Percentiles rank a stretch among this genome's conserved stretches.
These are phyloP conservation scores for Procavia capensis DNA, from an alignment of 2,113 vertebrate species.

Conservation along the genomic window DNA sequence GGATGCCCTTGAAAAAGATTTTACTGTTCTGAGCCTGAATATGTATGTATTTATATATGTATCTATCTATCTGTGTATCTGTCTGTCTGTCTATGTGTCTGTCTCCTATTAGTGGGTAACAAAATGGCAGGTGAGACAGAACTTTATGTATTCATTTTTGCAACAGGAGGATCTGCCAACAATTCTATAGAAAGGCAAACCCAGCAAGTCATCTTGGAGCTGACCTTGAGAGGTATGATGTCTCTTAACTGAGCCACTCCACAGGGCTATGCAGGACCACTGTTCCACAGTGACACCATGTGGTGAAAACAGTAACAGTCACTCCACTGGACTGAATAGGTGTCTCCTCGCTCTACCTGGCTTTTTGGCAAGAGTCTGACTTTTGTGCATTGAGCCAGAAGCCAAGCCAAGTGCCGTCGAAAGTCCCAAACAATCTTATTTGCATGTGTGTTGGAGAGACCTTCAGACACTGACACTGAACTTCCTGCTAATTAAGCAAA, in stretches of 20 bases:
- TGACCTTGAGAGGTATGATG: not conserved
- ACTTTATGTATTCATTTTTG: not conserved
- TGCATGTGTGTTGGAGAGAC: not conserved
- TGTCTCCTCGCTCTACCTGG: not conserved
- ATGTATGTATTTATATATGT: not conserved
- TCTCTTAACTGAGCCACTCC: not conserved
- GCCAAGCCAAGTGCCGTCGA: too few relatives aligned
- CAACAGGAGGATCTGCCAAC: not conserved
- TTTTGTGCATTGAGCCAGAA: not conserved
- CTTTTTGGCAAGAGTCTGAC: not conserved
- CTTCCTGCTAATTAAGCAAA: not conserved
- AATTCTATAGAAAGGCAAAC: not conserved
- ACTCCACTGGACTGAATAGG: fast-evolving
- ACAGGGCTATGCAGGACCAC: fast-evolving
- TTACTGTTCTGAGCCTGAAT: not conserved
- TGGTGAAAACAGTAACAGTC: not conserved
- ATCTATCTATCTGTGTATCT: not conserved
- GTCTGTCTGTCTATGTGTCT: not conserved
- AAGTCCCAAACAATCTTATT: not conserved
- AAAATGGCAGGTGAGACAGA: not conserved
- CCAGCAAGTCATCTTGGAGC: too few relatives aligned
- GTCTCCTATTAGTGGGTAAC: not conserved
- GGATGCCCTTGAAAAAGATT: not conserved
- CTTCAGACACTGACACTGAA: not conserved
- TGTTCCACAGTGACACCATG: not conserved